Conservation (phyloP, 2,113 vertebrate species). For the Marmota monax region DNA sequence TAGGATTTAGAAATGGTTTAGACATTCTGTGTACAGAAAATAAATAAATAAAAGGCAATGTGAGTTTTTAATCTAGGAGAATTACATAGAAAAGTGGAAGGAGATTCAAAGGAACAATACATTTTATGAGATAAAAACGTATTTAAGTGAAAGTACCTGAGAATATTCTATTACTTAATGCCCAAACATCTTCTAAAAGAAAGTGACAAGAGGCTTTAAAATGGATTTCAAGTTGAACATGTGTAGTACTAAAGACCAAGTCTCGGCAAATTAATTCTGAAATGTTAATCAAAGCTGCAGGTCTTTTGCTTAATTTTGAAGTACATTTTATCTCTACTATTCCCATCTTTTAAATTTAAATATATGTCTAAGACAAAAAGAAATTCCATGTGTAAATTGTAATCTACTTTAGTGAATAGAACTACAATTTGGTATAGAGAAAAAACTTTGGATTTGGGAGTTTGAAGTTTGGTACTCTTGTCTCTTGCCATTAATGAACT, state of each 20-base stretch:
- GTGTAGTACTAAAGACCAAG: neutral
- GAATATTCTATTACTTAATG: neutral
- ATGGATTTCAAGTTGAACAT: neutral
- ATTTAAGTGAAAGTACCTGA: conserved; percentile 47
- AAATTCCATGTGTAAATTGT: neutral
- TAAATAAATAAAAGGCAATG: neutral
- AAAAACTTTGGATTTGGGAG: neutral
- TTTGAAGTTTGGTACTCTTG: neutral
- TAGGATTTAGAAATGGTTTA: neutral
- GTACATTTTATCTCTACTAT: neutral
- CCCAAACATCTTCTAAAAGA: neutral
- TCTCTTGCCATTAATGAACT: neutral
- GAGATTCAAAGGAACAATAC: neutral
- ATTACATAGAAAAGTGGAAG: neutral
- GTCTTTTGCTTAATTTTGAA: neutral
- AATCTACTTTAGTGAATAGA: neutral
- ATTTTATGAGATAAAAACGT: neutral
- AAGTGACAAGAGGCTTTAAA: neutral
- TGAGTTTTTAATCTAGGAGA: conserved; percentile 24
- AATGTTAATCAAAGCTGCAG: neutral
- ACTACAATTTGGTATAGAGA: neutral
- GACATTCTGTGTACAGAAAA: neutral
- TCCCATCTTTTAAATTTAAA: neutral
- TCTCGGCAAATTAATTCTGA: neutral
- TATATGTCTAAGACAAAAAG: neutral